Evolutionary conservation across 2,888 invertebrate genomes (phyloP).

Genomic region (Ptychoptera contaminata): DNA sequence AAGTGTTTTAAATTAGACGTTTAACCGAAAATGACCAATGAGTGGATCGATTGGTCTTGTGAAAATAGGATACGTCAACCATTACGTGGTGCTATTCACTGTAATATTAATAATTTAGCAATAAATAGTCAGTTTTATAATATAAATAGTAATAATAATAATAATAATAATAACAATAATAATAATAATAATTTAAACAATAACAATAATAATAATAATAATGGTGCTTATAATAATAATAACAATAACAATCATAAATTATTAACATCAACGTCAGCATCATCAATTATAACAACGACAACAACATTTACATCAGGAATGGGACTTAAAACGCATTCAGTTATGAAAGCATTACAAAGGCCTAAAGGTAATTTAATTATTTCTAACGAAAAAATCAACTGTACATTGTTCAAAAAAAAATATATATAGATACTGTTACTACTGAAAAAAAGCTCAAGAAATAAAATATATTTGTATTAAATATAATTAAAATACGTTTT

Average conservation of each 20-base stretch:
- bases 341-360: constrained; percentile 13
- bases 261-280: background rate
- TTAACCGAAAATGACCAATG: constrained; percentile 24
- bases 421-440: too few species aligned
- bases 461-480: background rate
- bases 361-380: constrained; percentile 12
- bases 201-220: constrained; percentile 18
- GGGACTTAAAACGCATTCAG: constrained; percentile 12
- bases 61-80: constrained; percentile 27
- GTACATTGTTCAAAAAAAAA: too few species aligned
- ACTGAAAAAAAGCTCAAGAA: too few species aligned
- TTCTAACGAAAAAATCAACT: too few species aligned
- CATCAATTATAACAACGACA: constrained; percentile 16
- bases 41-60: constrained; percentile 28
- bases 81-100: constrained; percentile 12
- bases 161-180: constrained; percentile 7
- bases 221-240: constrained; percentile 9
- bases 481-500: too few species aligned
- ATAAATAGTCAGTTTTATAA: constrained; percentile 13
- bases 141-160: constrained; percentile 17
- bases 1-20: background rate
- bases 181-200: constrained; percentile 13
- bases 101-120: constrained; percentile 4
- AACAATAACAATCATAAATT: constrained; percentile 8
- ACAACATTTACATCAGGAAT: constrained; percentile 16